A percentile compares a stretch with the other conserved stretches of the same genome.
Conservation (phyloP, 2,113 vertebrate species). For the Lanius collurio region DNA sequence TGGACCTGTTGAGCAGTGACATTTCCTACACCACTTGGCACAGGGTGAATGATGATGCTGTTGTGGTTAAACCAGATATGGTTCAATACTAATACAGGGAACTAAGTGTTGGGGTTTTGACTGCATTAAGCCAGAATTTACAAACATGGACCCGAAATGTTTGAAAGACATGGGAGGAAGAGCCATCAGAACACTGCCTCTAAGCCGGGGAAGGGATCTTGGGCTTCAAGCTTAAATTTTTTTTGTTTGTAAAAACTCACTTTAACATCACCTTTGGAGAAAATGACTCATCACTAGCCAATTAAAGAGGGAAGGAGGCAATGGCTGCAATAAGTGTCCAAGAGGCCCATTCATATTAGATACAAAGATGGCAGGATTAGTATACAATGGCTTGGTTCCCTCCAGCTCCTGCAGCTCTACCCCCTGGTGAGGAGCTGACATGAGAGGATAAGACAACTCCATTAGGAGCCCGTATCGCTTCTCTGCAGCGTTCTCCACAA, state of each 20-base stretch:
- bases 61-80: slow-evolving; percentile 39
- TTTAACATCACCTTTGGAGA: not conserved
- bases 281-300: not conserved
- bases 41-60: not conserved
- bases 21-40: slow-evolving; percentile 33
- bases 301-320: not conserved
- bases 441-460: slow-evolving; percentile 43
- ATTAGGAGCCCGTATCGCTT: slow-evolving; percentile 28
- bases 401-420: not conserved
- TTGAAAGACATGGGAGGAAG: not conserved
- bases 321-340: not conserved
- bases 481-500: not conserved
- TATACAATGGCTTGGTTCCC: not conserved
- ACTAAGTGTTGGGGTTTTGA: not conserved
- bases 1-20: slow-evolving; percentile 48
- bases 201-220: not conserved
- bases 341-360: not conserved
- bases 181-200: not conserved
- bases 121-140: slow-evolving; percentile 41
- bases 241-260: not conserved
- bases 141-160: slow-evolving; percentile 32
- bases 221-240: not conserved
- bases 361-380: slow-evolving; percentile 14
- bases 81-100: not conserved
- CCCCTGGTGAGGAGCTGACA: slow-evolving; percentile 20